Evolutionary conservation across 2,888 invertebrate species (phyloP).

Genomic region (Mimachlamys varia): DNA sequence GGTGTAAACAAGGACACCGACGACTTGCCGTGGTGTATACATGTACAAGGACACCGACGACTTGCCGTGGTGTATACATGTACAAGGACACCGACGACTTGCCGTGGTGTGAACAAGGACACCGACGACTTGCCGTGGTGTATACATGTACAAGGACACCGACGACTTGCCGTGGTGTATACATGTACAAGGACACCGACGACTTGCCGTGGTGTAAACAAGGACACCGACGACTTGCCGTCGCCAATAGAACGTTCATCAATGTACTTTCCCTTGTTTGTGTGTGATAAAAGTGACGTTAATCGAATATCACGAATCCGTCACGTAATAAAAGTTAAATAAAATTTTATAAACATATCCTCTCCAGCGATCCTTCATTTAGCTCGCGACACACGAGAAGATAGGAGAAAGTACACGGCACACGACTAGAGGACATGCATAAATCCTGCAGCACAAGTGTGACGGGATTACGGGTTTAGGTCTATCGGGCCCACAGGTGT

Average conservation of each 20-base stretch:
- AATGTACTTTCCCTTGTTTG: neutral
- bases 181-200: neutral
- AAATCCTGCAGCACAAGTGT: neutral
- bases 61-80: too few relatives aligned
- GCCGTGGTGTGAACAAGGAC: neutral
- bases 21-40: too few relatives aligned
- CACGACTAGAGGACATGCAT: too few relatives aligned
- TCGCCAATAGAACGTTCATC: neutral
- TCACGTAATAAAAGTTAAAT: constrained; percentile 16
- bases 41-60: neutral
- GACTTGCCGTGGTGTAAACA: too few relatives aligned
- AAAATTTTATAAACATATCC: constrained; percentile 1
- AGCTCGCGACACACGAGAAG: neutral
- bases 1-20: too few relatives aligned
- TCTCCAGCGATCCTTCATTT: neutral
- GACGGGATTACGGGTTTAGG: too few relatives aligned
- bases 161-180: neutral
- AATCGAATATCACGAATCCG: neutral
- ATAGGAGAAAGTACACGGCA: neutral
- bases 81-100: too few relatives aligned
- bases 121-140: neutral
- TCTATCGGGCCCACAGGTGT: too few relatives aligned
- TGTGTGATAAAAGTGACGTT: neutral
- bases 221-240: neutral
- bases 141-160: neutral